Evolutionary conservation across 2,797 vertebrate species (phyloP).

Genomic region (Channa striata): DNA sequence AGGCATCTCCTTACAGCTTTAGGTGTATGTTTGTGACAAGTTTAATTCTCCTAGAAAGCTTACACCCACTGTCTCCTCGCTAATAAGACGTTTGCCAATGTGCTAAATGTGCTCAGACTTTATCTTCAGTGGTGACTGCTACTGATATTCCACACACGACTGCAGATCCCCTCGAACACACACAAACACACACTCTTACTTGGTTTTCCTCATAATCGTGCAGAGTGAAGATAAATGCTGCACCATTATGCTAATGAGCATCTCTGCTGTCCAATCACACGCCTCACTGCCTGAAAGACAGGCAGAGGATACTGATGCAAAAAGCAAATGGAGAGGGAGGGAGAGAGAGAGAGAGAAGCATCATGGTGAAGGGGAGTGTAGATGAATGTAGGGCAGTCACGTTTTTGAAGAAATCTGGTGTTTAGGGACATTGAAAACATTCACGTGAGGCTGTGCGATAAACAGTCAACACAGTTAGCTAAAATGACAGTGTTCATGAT

Average conservation of each 20-base stretch:
- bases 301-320: conserved; percentile 42
- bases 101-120: conserved; percentile 36
- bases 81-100: conserved; percentile 54
- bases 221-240: conserved; percentile 50
- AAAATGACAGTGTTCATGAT: not conserved
- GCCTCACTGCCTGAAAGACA: conserved; percentile 64
- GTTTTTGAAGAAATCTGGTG: not conserved
- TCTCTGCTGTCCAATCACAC: conserved; percentile 73
- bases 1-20: conserved; percentile 17
- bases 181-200: conserved; percentile 12
- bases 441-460: not conserved
- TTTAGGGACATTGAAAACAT: conserved; percentile 1
- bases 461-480: not conserved
- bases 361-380: not conserved
- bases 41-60: conserved; percentile 43
- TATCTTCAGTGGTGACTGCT: conserved; percentile 29
- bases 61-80: conserved; percentile 36
- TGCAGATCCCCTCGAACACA: conserved; percentile 12
- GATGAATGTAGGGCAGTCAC: conserved; percentile 14
- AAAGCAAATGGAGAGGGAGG: conserved; percentile 13
- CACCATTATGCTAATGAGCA: conserved; percentile 73
- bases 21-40: conserved; percentile 19
- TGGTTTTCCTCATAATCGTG: conserved; percentile 53
- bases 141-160: conserved; percentile 13
- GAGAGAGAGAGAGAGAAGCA: not conserved